Conservation (phyloP, 2,797 vertebrate species). For the Xiphophorus birchmanni region DNA sequence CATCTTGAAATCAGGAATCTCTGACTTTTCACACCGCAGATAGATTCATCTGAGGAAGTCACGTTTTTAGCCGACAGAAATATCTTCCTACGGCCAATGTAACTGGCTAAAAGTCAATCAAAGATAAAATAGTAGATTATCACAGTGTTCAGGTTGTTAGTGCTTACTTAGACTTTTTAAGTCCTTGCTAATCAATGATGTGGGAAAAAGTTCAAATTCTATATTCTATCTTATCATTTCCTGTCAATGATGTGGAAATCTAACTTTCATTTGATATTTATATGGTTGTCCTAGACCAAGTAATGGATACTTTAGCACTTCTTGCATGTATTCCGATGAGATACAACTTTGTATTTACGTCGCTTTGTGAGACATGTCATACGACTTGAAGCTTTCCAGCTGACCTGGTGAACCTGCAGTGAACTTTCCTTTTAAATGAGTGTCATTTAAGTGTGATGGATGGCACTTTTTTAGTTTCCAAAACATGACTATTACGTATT, state of each 20-base stretch:
- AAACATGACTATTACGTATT: not conserved
- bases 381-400: not conserved
- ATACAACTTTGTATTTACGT: not conserved
- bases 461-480: not conserved
- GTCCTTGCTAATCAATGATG: not conserved
- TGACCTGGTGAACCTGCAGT: too few species aligned
- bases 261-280: not conserved
- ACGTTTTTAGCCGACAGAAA: not conserved
- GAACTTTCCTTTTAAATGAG: not conserved
- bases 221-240: not conserved
- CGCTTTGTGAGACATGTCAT: not conserved
- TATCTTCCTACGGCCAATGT: slow-evolving; percentile 1
- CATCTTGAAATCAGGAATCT: slow-evolving; percentile 8
- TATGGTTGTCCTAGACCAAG: not conserved
- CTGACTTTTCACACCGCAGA: slow-evolving; percentile 42
- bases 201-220: not conserved
- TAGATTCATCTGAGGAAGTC: slow-evolving; percentile 32
- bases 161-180: not conserved
- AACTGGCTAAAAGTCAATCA: not conserved
- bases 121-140: not conserved
- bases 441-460: not conserved
- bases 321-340: not conserved
- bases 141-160: not conserved
- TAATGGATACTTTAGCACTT: too few species aligned
- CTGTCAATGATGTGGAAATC: not conserved